A percentile compares a stretch with the other conserved stretches of the same genome.
These are phyloP conservation scores for Tiliacea aurago DNA, from an alignment of 2,888 invertebrate species.

Conservation along the genomic window DNA sequence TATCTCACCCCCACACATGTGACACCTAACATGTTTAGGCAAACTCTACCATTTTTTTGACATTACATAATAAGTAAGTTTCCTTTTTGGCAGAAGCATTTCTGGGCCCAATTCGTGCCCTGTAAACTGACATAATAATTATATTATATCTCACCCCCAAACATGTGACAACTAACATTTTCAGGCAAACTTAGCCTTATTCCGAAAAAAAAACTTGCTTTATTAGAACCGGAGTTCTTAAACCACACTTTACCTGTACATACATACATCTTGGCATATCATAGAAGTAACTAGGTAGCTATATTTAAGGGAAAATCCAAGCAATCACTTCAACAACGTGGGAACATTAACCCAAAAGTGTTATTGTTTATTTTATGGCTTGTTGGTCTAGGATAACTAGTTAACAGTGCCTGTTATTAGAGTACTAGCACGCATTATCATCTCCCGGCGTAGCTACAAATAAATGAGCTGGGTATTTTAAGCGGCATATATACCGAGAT, in stretches of 20 bases:
- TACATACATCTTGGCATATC: not conserved
- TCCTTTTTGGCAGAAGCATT: not conserved
- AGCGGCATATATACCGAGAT: not conserved
- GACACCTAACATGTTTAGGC: not conserved
- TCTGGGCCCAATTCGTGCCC: too few relatives aligned
- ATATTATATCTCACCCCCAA: too few relatives aligned
- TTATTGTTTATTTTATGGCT: slow-evolving; percentile 48
- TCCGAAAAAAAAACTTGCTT: not conserved
- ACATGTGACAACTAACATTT: not conserved
- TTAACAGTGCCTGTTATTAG: slow-evolving; percentile 32
- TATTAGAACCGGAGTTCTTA: not conserved
- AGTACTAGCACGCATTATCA: slow-evolving; percentile 21
- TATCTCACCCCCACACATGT: too few relatives aligned
- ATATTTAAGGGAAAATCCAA: slow-evolving; percentile 24
- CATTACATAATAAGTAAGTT: not conserved
- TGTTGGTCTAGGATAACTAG: slow-evolving; percentile 42
- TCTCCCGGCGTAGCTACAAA: not conserved
- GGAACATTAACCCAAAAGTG: slow-evolving; percentile 45
- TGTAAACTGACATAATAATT: too few relatives aligned
- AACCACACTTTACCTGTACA: not conserved
- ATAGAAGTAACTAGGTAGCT: not conserved
- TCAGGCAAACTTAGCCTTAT: not conserved
- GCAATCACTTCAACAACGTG: slow-evolving; percentile 16
- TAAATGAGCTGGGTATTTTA: slow-evolving; percentile 3
- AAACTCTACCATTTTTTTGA: too few relatives aligned